Percentiles rank a stretch among this genome's conserved stretches.
These are phyloP conservation scores for Callithrix jacchus DNA, from an alignment of 2,113 vertebrate genomes.

Conservation along the genomic window DNA sequence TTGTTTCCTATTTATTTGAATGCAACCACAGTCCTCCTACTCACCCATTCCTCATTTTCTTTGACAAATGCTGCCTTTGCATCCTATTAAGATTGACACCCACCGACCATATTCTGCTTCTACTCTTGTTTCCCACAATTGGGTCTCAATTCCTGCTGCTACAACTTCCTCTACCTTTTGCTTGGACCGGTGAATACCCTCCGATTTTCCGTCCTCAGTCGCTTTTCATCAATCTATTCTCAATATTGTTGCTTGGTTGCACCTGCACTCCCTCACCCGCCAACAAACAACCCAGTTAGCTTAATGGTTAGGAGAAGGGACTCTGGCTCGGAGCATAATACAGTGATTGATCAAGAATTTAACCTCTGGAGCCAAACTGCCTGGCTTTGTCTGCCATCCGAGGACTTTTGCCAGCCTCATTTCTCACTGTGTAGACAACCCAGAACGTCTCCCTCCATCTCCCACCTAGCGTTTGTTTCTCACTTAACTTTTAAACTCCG, in stretches of 20 bases:
- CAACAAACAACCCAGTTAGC: neutral
- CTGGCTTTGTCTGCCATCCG: neutral
- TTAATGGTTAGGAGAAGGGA: neutral
- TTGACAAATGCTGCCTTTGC: neutral
- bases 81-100: neutral
- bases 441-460: neutral
- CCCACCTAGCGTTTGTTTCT: neutral
- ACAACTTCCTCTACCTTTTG: neutral
- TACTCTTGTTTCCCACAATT: neutral
- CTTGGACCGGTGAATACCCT: neutral
- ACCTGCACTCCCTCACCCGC: neutral
- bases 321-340: neutral
- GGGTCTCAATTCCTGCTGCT: neutral
- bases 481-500: neutral
- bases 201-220: neutral
- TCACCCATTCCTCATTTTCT: neutral
- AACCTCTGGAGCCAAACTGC: neutral
- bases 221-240: neutral
- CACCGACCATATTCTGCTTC: neutral
- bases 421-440: neutral
- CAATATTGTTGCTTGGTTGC: neutral
- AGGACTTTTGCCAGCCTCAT: neutral
- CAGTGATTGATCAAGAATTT: neutral
- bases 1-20: constrained; percentile 7
- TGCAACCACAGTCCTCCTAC: neutral